Base-by-base conservation (phyloP, 2,113 vertebrate genomes). In the Genyomyrus donnyi region DNA sequence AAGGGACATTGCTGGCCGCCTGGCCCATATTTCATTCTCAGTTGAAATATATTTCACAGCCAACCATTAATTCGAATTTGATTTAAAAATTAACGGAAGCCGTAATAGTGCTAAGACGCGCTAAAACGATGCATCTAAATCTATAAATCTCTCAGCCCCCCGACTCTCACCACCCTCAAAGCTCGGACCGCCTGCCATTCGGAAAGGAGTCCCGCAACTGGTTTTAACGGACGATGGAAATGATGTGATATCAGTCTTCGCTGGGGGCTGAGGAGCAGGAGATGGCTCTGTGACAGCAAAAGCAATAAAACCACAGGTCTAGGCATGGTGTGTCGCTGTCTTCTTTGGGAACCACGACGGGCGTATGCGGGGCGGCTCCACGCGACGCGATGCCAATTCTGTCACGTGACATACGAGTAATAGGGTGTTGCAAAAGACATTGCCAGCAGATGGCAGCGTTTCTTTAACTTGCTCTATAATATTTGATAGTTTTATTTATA, bases 231-330 rank as follows among this genome's bases (percentile, higher is more conserved):
- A 21, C 35, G 4, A 42, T 39, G 9, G 35, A 17, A 42, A 80
- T 42, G 19, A 80, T 35, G 39, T 84, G 42, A 46, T 84, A 24
- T 45, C 80, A 42, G 80, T 45, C 39, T 46, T 46, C 80, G 21
- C 80, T 19, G 6, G 80, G 80, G 39, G 42, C 42, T 74, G 80
- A 46, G 80, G 42, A 45, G 39, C 62, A 92, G 90, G 89, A 92
- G 94, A 94, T 90, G 93, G 93, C 85, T 93, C 91, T 94, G 94
- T 95, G 93, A 93, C 95, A 95, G 93, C 95, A 93, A 95, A 95
- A 96, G 95, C 96, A 96, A 96, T 96, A 96, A 94, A 95, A 93
- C 83, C 90, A 91, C 90, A 91, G 90, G 94, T 91, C 92, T 93
- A 53, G 85, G 92, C 90, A 70, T 90, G 56, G 8, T 89, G 13